Evolutionary conservation across 1,140 invertebrate species (phyloP), one percentile per base, ranked within the genome.

Genomic region (Bicyclus anynana): DNA sequence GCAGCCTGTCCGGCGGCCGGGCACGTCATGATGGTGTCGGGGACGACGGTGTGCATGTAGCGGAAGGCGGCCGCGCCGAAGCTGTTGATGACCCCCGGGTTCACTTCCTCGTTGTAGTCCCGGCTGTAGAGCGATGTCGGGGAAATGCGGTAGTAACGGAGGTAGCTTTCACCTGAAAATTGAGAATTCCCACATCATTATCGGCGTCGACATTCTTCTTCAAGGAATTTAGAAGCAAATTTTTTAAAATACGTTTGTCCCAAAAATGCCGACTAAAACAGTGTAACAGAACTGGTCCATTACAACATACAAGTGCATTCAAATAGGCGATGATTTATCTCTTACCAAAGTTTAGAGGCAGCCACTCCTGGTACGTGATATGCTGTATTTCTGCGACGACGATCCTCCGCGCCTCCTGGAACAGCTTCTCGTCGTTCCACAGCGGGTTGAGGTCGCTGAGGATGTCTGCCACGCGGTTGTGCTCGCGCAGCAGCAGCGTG

Each of bases 311-410:
- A n/a, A n/a, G n/a, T n/a, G n/a, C n/a, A n/a, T n/a, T n/a, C n/a
- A n/a, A n/a, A n/a, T n/a, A n/a, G n/a, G n/a, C n/a, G n/a, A n/a
- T n/a, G n/a, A n/a, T n/a, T n/a, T n/a, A n/a, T n/a, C n/a, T n/a
- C 37, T 78, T 65, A 89, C 92, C 91, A 49, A 94, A 84, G 18
- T 94, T 85, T 5, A 91, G 63, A 5, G 93, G 93, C 33, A 94
- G 74, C 87, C 90, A 93, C 73, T 94, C 93, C 59, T 91, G 90
- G 70, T 93, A 95, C 0, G 92, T 92, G 26, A 94, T 92, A 59
- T 94, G 94, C 77, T 98, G 97, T 60, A 97, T 92, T 71, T 95
- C 91, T 4, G 96, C 96, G 6, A 94, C 91, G 0, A 97, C 92
- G 26, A 97, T 93, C 64, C 91, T 92, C 57, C 95, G 90, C 0